A percentile compares a stretch with the other conserved stretches of the same genome.
Evolutionary conservation across 2,888 invertebrate species (phyloP).

Genomic region (Plagiodera versicolora): DNA sequence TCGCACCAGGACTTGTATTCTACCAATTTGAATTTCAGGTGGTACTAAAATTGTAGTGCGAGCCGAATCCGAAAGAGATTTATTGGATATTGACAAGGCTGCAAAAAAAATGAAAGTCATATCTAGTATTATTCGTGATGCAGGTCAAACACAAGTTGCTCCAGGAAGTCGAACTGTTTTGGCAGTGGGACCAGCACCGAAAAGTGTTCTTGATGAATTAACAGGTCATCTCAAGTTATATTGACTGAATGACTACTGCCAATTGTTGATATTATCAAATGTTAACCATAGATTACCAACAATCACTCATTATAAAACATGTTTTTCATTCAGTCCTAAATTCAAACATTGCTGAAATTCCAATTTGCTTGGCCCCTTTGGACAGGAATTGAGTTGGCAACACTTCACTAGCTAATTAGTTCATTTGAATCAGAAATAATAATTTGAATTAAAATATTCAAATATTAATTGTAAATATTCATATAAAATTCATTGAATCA

Average conservation of each 20-base stretch:
- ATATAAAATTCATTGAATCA: too few species aligned
- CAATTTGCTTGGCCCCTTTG: too few species aligned
- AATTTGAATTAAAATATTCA: too few species aligned
- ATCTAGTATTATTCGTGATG: conserved; percentile 80
- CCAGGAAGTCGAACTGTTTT: conserved; percentile 87
- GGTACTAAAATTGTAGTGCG: conserved; percentile 88
- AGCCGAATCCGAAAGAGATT: conserved; percentile 73
- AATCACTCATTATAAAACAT: too few species aligned
- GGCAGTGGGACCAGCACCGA: conserved; percentile 89
- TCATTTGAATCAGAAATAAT: too few species aligned
- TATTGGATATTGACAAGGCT: conserved; percentile 67
- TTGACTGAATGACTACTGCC: conserved; percentile 52
- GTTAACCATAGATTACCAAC: too few species aligned
- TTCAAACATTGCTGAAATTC: too few species aligned
- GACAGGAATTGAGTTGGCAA: too few species aligned
- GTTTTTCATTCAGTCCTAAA: too few species aligned
- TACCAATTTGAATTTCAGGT: conserved; percentile 50
- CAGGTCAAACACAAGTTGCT: conserved; percentile 91
- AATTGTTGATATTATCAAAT: too few species aligned
- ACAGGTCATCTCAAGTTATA: conserved; percentile 87
- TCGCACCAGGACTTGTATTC: not conserved
- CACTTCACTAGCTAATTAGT: too few species aligned
- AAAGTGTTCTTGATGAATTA: conserved; percentile 73
- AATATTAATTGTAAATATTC: too few species aligned
- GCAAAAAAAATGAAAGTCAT: conserved; percentile 73